Evolutionary conservation across 2,888 invertebrate genomes (phyloP).

Genomic region (Heliconius charithonia): DNA sequence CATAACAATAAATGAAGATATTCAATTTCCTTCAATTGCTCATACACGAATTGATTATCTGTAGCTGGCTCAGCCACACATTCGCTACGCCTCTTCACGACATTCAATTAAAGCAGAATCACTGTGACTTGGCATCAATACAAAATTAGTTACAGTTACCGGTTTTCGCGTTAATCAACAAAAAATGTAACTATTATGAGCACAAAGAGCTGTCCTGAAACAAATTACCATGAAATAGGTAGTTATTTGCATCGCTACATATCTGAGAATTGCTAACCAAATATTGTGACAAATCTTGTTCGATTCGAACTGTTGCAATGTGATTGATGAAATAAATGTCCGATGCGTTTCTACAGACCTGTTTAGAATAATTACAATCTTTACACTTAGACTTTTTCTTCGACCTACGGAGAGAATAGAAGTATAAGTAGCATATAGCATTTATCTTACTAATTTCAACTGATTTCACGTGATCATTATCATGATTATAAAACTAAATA

Average conservation of each 20-base stretch:
- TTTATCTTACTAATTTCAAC: too few species aligned
- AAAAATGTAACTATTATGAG: not conserved
- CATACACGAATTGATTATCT: constrained; percentile 40
- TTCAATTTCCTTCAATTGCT: constrained; percentile 37
- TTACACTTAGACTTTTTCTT: not conserved
- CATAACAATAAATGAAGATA: constrained; percentile 27
- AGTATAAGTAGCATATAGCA: too few species aligned
- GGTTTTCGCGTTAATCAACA: constrained; percentile 36
- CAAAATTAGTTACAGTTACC: constrained; percentile 60
- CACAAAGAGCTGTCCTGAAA: not conserved
- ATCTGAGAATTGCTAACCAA: not conserved
- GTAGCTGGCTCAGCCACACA: constrained; percentile 50
- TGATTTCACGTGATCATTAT: too few species aligned
- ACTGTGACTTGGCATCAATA: constrained; percentile 53
- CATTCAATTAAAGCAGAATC: constrained; percentile 59
- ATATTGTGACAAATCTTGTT: not conserved
- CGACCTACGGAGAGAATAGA: too few species aligned
- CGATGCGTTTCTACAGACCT: not conserved
- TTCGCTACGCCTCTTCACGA: constrained; percentile 56
- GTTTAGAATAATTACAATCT: too few species aligned
- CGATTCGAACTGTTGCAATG: too few species aligned
- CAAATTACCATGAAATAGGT: constrained; percentile 9
- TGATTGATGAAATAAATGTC: not conserved
- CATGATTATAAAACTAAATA: too few species aligned
- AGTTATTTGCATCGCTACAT: not conserved